Evolutionary conservation across 2,113 vertebrate genomes (phyloP).

Genomic region (Sorex araneus): DNA sequence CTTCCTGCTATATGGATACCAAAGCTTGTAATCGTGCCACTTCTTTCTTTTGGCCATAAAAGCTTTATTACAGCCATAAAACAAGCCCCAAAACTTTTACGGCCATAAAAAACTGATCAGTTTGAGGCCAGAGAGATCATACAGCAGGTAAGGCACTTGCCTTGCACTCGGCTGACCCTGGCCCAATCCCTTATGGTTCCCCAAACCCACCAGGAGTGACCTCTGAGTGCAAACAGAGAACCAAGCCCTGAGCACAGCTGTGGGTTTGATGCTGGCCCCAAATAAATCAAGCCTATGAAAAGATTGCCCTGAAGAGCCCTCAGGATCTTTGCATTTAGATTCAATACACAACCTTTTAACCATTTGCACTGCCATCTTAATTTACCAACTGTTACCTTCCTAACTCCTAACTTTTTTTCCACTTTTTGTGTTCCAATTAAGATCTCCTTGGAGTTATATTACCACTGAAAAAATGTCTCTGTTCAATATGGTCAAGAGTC

Average conservation of each 20-base stretch:
- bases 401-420: not conserved
- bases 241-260: too few species aligned
- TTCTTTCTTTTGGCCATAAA: not conserved
- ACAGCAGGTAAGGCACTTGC: too few species aligned
- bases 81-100: too few species aligned
- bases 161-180: too few species aligned
- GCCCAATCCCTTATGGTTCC: too few species aligned
- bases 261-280: not conserved
- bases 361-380: not conserved
- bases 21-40: not conserved
- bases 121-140: not conserved
- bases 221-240: too few species aligned
- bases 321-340: not conserved
- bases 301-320: not conserved
- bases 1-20: not conserved
- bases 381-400: slow-evolving; percentile 14
- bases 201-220: too few species aligned
- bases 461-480: not conserved
- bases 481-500: not conserved
- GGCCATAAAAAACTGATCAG: not conserved
- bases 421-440: not conserved
- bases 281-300: not conserved
- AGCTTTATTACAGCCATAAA: too few species aligned
- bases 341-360: not conserved
- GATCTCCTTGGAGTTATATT: not conserved